phyloP scores from a whole-genome alignment of 2,888 invertebrate species.

The Diabrotica balteata region DNA sequence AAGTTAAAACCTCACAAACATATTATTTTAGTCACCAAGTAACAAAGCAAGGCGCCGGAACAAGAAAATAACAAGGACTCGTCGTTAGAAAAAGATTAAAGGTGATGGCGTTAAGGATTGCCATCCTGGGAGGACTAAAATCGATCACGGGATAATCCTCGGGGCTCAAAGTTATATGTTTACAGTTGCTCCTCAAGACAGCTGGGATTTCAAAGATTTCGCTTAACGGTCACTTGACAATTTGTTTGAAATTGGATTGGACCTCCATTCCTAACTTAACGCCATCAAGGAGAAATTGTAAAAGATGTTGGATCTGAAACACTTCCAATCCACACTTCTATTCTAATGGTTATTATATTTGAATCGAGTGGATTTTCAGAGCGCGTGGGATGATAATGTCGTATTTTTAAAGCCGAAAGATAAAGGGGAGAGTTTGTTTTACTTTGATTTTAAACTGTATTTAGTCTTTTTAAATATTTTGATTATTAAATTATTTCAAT shows the following conservation, averaged over 20 bases:
- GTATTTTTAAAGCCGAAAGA: neutral
- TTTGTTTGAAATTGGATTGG: slow-evolving; percentile 58
- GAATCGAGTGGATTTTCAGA: slow-evolving; percentile 17
- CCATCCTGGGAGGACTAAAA: slow-evolving; percentile 50
- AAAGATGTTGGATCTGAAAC: slow-evolving; percentile 29
- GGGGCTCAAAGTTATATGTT: slow-evolving; percentile 56
- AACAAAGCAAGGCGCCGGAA: neutral
- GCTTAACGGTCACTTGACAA: slow-evolving; percentile 59
- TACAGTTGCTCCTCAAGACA: slow-evolving; percentile 55
- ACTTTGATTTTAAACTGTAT: no score
- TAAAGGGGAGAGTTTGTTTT: no score
- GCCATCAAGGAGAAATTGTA: slow-evolving; percentile 36
- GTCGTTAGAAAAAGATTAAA: slow-evolving; percentile 39
- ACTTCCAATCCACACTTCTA: slow-evolving; percentile 19
- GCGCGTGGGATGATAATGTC: neutral
- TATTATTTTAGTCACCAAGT: neutral
- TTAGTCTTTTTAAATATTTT: no score
- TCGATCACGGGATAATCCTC: slow-evolving; percentile 57
- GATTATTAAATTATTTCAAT: no score
- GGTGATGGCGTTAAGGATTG: slow-evolving; percentile 47
- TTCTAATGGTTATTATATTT: slow-evolving; percentile 29
- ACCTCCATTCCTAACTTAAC: slow-evolving; percentile 43
- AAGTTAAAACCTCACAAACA: neutral
- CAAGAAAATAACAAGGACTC: slow-evolving; percentile 17
- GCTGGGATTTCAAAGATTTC: slow-evolving; percentile 58